Conservation (phyloP, 2,113 vertebrate species). For the Macrotis lagotis region DNA sequence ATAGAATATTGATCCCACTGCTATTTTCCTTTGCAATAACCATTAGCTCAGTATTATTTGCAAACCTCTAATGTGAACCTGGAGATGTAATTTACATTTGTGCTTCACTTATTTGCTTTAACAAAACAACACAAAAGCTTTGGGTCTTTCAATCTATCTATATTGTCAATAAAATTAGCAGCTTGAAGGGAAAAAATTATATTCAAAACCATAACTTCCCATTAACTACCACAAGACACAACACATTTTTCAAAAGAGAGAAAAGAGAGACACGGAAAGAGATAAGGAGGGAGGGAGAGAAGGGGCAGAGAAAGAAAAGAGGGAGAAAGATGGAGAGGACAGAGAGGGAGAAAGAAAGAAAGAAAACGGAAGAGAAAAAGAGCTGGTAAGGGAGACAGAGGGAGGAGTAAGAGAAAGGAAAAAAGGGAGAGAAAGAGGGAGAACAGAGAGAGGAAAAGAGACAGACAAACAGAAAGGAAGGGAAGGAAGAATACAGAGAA, state of each 20-base stretch:
- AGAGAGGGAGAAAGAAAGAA: too few relatives aligned
- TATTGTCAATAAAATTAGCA: conserved; percentile 89
- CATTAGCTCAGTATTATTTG: conserved; percentile 93
- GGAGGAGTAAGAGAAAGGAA: too few relatives aligned
- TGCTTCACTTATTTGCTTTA: conserved; percentile 89
- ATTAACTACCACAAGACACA: conserved; percentile 81
- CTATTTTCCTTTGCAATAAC: conserved; percentile 99
- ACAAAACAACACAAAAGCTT: conserved; percentile 89
- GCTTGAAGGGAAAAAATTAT: conserved; percentile 85
- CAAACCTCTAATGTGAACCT: conserved; percentile 89
- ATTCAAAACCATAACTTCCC: conserved; percentile 85
- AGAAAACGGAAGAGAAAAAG: too few relatives aligned
- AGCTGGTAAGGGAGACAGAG: too few relatives aligned
- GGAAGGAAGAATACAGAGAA: neutral
- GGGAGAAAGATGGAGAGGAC: too few relatives aligned
- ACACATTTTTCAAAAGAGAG: conserved; percentile 77
- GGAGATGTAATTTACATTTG: conserved; percentile 90
- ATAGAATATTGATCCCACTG: conserved; percentile 97
- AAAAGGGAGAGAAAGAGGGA: too few relatives aligned
- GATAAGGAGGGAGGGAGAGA: neutral
- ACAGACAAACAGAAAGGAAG: too few relatives aligned
- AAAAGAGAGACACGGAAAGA: conserved; percentile 43
- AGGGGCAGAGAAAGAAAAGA: too few relatives aligned
- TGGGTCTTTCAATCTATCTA: conserved; percentile 86
- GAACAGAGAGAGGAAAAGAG: too few relatives aligned